Conservation (phyloP, 2,888 invertebrate genomes). For the Sepioteuthis lessoniana region DNA sequence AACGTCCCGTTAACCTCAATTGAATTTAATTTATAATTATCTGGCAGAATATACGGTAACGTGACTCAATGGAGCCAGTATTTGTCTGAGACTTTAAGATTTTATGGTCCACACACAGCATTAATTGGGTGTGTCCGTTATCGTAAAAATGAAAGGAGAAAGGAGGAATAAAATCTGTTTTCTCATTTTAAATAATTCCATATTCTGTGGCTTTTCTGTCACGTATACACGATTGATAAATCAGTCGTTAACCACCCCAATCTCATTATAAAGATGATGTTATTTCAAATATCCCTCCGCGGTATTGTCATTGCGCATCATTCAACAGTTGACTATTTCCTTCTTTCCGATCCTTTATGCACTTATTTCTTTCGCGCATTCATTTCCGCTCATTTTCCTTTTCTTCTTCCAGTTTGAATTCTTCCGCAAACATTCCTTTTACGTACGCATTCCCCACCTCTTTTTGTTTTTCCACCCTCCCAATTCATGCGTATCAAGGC, state of each 20-base stretch:
- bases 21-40: too few species aligned
- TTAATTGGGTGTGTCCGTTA: too few species aligned
- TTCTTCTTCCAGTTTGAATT: slow-evolving; percentile 10
- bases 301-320: background rate
- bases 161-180: background rate
- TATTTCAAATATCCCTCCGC: slow-evolving; percentile 2
- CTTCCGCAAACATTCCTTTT: background rate
- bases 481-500: background rate
- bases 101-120: too few species aligned
- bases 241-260: background rate
- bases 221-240: too few species aligned
- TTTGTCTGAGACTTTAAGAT: too few species aligned
- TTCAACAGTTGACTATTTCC: background rate
- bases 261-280: background rate
- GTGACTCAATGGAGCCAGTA: too few species aligned
- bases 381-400: background rate
- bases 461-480: background rate
- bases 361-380: background rate
- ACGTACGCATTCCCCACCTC: background rate
- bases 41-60: too few species aligned
- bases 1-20: too few species aligned
- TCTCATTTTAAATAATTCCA: background rate
- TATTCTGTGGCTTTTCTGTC: too few species aligned
- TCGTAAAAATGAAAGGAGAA: background rate
- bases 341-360: background rate